phyloP scores from a whole-genome alignment of 2,888 invertebrate species.

The Caradrina clavipalpis region DNA sequence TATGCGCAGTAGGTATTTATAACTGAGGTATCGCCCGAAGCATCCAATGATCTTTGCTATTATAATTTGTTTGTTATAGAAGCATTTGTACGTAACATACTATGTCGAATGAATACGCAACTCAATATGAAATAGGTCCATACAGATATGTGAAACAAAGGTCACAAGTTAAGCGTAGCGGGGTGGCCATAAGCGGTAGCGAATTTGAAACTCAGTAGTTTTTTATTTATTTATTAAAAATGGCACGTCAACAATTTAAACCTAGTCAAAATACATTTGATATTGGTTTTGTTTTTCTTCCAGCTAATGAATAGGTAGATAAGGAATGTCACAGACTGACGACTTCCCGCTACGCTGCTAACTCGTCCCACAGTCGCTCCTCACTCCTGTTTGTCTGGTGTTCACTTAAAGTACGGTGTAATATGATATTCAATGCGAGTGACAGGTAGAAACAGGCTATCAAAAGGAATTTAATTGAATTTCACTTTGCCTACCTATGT shows the following conservation, averaged over 20 bases:
- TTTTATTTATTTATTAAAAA: too few species aligned
- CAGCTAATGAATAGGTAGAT: background rate
- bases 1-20: background rate
- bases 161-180: too few species aligned
- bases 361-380: background rate
- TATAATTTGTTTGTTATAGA: background rate
- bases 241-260: too few species aligned
- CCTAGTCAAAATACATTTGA: too few species aligned
- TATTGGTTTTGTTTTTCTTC: too few species aligned
- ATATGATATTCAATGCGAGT: conserved; percentile 51
- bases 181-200: too few species aligned
- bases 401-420: conserved; percentile 15
- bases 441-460: conserved; percentile 50
- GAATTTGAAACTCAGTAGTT: too few species aligned
- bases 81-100: background rate
- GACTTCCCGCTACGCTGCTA: background rate
- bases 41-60: background rate
- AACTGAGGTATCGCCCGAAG: background rate
- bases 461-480: conserved; percentile 62
- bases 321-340: background rate
- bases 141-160: too few species aligned
- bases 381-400: conserved; percentile 4
- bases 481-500: conserved; percentile 38
- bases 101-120: background rate
- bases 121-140: too few species aligned